Percentiles rank a stretch among this genome's conserved stretches.
These are phyloP conservation scores for Pachycephala philippinensis DNA, from an alignment of 2,113 vertebrate species.

Conservation along the genomic window DNA sequence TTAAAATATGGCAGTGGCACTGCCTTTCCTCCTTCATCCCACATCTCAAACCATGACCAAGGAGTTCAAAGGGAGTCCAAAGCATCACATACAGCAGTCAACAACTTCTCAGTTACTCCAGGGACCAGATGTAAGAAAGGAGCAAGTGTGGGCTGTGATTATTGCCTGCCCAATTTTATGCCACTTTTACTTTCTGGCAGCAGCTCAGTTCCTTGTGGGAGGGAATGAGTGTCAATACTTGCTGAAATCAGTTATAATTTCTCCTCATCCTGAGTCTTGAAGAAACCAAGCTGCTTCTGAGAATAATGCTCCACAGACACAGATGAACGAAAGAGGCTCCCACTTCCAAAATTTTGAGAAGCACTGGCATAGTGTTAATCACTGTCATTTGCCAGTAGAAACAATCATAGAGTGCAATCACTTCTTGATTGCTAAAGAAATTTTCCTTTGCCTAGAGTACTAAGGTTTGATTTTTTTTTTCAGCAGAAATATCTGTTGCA, in stretches of 20 bases:
- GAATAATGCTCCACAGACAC: not conserved
- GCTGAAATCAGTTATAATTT: constrained; percentile 20
- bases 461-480: not conserved
- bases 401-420: constrained; percentile 12
- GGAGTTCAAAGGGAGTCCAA: not conserved
- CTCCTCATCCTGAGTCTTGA: constrained; percentile 17
- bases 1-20: not conserved
- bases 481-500: constrained; percentile 12
- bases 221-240: not conserved
- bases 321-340: constrained; percentile 10
- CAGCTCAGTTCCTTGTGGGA: constrained; percentile 36
- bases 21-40: not conserved
- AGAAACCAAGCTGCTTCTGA: not conserved
- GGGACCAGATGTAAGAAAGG: not conserved
- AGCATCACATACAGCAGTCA: not conserved
- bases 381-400: constrained; percentile 44
- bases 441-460: not conserved
- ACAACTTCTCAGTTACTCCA: not conserved
- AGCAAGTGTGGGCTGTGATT: not conserved
- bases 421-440: constrained; percentile 11
- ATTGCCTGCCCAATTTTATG: not conserved
- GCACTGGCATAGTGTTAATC: not conserved
- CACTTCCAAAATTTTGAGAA: not conserved
- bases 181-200: not conserved
- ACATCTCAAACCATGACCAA: not conserved